Conservation (phyloP, 2,113 vertebrate species). For the Pterocles burchelli region DNA sequence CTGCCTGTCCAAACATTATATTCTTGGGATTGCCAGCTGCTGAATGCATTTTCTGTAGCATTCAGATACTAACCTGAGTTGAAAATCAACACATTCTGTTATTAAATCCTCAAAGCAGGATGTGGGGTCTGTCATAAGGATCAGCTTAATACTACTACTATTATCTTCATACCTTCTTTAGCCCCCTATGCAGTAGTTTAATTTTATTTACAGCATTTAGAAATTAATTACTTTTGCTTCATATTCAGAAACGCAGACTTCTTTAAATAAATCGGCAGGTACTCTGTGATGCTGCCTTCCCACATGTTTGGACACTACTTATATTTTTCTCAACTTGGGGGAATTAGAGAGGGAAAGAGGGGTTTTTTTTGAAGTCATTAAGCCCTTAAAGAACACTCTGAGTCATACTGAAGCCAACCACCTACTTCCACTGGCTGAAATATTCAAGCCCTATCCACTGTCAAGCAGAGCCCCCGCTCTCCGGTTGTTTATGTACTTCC, state of each 20-base stretch:
- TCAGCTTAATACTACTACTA: not conserved
- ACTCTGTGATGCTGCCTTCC: not conserved
- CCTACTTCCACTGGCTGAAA: not conserved
- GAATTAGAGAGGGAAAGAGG: not conserved
- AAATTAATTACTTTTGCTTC: not conserved
- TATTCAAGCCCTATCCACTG: not conserved
- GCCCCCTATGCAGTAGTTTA: not conserved
- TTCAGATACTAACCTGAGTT: not conserved
- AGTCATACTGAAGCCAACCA: not conserved
- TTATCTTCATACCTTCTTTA: not conserved
- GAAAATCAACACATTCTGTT: not conserved
- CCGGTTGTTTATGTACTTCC: constrained; percentile 42
- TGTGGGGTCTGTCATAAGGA: not conserved
- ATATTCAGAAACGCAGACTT: not conserved
- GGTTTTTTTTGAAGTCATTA: not conserved
- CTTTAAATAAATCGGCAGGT: constrained; percentile 1
- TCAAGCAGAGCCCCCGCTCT: not conserved
- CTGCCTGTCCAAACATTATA: not conserved
- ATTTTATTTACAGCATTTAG: not conserved
- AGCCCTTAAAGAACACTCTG: not conserved
- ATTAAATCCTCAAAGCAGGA: not conserved
- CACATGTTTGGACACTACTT: not conserved
- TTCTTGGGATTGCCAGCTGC: not conserved
- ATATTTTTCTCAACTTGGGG: not conserved
- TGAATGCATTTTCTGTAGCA: not conserved